Evolutionary conservation across 2,888 invertebrate genomes (phyloP).

Genomic region (Lycophotia porphyrea): DNA sequence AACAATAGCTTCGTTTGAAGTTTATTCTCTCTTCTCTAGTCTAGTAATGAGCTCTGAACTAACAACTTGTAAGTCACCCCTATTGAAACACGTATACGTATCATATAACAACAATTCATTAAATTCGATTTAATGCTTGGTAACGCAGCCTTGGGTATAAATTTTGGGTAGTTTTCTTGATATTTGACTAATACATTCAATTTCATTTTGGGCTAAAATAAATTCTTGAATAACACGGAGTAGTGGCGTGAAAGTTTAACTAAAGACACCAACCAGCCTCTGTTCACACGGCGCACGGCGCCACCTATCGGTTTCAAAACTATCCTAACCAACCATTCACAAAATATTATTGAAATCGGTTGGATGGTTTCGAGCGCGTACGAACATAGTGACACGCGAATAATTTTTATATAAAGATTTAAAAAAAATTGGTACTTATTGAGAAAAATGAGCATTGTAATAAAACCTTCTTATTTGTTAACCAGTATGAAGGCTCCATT

Average conservation of each 20-base stretch:
- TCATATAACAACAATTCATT: conserved; percentile 8
- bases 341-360: neutral
- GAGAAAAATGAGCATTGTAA: neutral
- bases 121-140: conserved; percentile 11
- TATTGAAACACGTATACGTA: conserved; percentile 5
- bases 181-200: neutral
- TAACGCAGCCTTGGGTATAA: neutral
- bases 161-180: conserved; percentile 4
- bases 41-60: conserved; percentile 44
- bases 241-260: neutral
- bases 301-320: neutral
- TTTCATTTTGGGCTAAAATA: neutral
- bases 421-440: neutral
- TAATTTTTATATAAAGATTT: neutral
- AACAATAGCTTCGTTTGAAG: conserved; percentile 42
- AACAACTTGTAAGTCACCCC: conserved; percentile 25
- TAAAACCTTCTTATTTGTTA: neutral
- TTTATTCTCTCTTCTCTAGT: conserved; percentile 26
- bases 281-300: neutral
- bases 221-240: neutral
- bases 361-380: neutral
- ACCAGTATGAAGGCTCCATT: neutral
- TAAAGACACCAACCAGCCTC: neutral
- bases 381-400: neutral
- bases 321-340: neutral